A percentile compares a stretch with the other conserved stretches of the same genome.
Conservation (phyloP, 2,113 vertebrate species). For the Amazona vittata region DNA sequence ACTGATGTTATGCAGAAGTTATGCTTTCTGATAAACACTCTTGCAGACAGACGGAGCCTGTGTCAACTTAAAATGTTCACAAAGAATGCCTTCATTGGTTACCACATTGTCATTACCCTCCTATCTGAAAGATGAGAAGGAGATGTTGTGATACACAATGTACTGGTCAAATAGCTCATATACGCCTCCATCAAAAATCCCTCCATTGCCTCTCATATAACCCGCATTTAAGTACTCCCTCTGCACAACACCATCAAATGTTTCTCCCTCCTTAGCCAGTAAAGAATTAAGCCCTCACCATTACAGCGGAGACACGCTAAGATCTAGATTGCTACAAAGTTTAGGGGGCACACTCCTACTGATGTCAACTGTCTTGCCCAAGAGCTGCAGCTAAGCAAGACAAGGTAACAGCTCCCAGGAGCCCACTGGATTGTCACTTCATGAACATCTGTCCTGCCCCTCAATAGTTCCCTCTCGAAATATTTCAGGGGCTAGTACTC, state of each 20-base stretch:
- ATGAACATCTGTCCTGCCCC: not conserved
- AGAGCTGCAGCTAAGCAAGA: not conserved
- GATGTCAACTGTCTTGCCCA: not conserved
- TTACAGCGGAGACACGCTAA: not conserved
- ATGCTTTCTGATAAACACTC: not conserved
- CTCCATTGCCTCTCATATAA: not conserved
- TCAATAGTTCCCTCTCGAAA: not conserved
- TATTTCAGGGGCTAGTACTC: not conserved
- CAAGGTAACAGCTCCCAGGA: not conserved
- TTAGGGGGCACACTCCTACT: not conserved
- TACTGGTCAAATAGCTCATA: not conserved
- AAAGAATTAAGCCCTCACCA: not conserved
- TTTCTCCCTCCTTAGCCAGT: not conserved
- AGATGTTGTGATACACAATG: not conserved
- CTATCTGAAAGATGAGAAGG: not conserved
- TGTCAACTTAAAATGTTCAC: not conserved
- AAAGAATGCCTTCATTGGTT: not conserved
- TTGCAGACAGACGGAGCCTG: not conserved
- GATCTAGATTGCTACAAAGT: not conserved
- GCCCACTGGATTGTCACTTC: not conserved
- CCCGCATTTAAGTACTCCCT: not conserved
- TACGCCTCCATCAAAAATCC: not conserved
- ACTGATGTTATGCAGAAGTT: not conserved
- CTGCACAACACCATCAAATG: accelerated
- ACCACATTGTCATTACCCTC: not conserved